Evolutionary conservation across 2,113 vertebrate genomes (phyloP), one percentile per base, ranked within the genome.

Genomic region (Albula glossodonta): DNA sequence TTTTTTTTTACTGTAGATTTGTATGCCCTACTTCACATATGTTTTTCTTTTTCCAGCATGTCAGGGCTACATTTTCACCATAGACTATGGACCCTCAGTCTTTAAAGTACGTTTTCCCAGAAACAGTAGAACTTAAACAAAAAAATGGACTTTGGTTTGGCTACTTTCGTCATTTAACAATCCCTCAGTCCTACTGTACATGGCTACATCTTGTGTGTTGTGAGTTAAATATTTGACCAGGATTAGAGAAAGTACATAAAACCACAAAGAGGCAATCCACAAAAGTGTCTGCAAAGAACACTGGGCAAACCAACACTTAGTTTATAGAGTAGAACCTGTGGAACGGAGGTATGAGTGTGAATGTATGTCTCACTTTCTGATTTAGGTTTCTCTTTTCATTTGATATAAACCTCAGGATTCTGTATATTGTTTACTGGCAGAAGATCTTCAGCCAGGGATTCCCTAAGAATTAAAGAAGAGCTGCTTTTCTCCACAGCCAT

Each of bases 201-300:
- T 66, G 77, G 17, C 80, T 80, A 86, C 57, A 83, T 74, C n/a
- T 83, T 83, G 41, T 52, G 70, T 85, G 82, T 25, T 22, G 63
- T 13, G 41, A 83, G 84, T 60, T 88, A 78, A 87, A 79, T 74
- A 56, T 80, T 83, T 78, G 56, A 78, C 22, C 25, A 48, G 49
- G 53, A 15, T 87, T 81, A 87, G 78, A 57, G 80, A 86, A n/a
- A 56, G 85, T 83, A 50, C 88, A 84, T 13, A 52, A 82, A 86
- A 8, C 51, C 83, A 84, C 74, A 51, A 57, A 48, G 70, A 57
- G 15, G 57, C 78, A 81, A 6, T 49, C 4, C 78, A 52, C 31
- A 83, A 51, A 11, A 83, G 13, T 48, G 60, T 63, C 15, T 2
- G 52, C 4, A 56, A 80, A 41, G 80, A 83, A 41, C 84, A 52